A percentile compares a stretch with the other conserved stretches of the same genome.
phyloP scores from a whole-genome alignment of 2,888 invertebrate genomes.

The Mythimna loreyi region DNA sequence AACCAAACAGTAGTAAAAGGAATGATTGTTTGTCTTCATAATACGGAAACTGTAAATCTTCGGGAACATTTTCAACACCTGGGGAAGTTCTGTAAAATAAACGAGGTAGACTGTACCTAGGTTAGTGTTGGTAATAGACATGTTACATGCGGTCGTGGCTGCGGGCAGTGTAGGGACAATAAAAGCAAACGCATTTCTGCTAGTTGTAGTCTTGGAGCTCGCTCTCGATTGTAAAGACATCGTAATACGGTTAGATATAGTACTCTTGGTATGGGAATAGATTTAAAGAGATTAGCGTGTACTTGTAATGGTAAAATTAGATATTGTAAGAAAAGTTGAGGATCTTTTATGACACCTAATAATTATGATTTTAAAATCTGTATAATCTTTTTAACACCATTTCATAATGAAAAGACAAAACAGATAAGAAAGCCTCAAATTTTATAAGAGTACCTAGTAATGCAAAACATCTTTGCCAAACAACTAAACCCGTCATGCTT shows the following conservation, averaged over 20 bases:
- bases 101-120: constrained; percentile 16
- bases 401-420: neutral
- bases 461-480: neutral
- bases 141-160: constrained; percentile 5
- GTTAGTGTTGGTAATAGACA: constrained; percentile 16
- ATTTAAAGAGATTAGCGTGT: neutral
- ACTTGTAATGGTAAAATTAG: neutral
- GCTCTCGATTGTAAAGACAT: constrained; percentile 13
- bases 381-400: neutral
- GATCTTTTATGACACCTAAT: too few relatives aligned
- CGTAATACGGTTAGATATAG: constrained; percentile 12
- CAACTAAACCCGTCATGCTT: constrained; percentile 17
- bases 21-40: constrained; percentile 40
- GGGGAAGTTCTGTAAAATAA: constrained; percentile 29
- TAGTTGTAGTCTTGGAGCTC: constrained; percentile 29
- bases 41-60: constrained; percentile 43
- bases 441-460: neutral
- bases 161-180: constrained; percentile 14
- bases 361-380: too few relatives aligned
- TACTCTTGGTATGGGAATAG: neutral
- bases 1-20: constrained; percentile 31
- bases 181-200: constrained; percentile 24
- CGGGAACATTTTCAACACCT: constrained; percentile 28
- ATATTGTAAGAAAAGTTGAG: too few relatives aligned
- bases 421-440: neutral